These are phyloP conservation scores for Chiloscyllium punctatum DNA, from an alignment of 2,797 vertebrate genomes.

Conservation along the genomic window DNA sequence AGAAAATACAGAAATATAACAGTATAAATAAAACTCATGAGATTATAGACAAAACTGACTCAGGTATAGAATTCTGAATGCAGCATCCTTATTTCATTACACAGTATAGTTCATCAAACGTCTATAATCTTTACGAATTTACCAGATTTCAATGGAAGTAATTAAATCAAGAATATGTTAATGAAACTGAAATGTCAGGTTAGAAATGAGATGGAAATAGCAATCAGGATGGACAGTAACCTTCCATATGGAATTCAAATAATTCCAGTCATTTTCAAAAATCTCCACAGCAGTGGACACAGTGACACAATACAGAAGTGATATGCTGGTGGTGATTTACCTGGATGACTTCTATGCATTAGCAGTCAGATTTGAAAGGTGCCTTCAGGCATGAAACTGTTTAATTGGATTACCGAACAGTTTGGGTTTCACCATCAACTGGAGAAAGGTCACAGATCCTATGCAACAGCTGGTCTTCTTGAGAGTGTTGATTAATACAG, in stretches of 20 bases:
- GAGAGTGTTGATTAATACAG: constrained; percentile 38
- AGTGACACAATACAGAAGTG: background rate
- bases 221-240: background rate
- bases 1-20: background rate
- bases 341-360: constrained; percentile 22
- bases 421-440: constrained; percentile 33
- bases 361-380: constrained; percentile 16
- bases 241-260: background rate
- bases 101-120: background rate
- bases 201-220: background rate
- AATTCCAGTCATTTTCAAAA: background rate
- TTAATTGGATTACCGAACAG: constrained; percentile 37
- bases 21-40: background rate
- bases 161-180: background rate
- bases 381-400: constrained; percentile 33
- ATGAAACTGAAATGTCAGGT: background rate
- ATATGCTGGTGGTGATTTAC: background rate
- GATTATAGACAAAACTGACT: background rate
- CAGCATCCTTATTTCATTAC: background rate
- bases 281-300: background rate
- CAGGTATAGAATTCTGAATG: background rate
- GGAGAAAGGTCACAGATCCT: constrained; percentile 37
- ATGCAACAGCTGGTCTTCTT: constrained; percentile 38
- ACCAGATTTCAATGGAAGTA: background rate
- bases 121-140: background rate